Evolutionary conservation across 1,140 invertebrate species (phyloP), one percentile per base, ranked within the genome.

Genomic region (Dendroctonus ponderosae): DNA sequence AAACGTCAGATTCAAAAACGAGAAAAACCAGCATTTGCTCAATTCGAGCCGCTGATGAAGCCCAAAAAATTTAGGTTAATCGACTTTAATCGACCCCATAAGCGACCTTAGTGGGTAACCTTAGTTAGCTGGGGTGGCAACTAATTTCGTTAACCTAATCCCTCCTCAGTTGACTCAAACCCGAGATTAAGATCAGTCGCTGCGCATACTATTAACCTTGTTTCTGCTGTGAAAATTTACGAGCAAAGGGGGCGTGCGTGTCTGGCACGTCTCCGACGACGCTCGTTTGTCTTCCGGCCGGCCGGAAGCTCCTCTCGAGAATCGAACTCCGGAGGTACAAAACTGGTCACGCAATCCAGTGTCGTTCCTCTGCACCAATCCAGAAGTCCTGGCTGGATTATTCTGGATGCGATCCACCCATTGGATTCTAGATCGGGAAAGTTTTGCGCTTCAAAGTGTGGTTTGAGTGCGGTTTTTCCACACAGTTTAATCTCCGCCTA

Each of bases 141-240:
- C 38, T 46, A 59, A 59, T 37, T 48, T 46, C 43, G 57, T 48
- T 48, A 37, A 37, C 41, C 57, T 37, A 42, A 48, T 48, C 39
- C 43, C 39, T n/a, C n/a, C n/a, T 48, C 57, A 48, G 46, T 42
- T 44, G 15, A 14, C 43, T 15, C 43, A 11, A 44, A 11, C 48
- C 48, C 59, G 39, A 44, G 59, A 62, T 62, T 42, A 15, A 26
- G 12, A 62, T 62, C 59, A 46, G 59, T 62, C 59, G 46, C 39
- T 26, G 7, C 38, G 59, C 59, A 62, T 62, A 51, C n/a, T 15
- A 62, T 62, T 62, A 62, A 62, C 59, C 59, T 62, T 62, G 49
- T 62, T 62, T 62, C 59, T 62, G 15, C 7, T 50, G 26, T 62
- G 59, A 41, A 62, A 62, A 51, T 62, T 62, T 51, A 51, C 37